Conservation (phyloP, 2,888 invertebrate species). For the Sinhomidia bicolor region DNA sequence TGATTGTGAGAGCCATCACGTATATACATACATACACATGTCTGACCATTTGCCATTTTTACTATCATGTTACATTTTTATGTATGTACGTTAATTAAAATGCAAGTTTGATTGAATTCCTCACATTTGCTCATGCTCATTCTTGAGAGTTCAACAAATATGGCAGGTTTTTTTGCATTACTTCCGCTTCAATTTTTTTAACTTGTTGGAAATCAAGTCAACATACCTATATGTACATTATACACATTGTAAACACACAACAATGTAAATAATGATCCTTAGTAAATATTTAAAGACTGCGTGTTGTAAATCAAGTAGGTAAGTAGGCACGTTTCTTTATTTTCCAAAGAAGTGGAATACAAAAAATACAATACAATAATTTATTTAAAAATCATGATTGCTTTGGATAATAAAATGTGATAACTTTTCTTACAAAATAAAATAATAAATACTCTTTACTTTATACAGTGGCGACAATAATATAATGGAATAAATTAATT, state of each 20-base stretch:
- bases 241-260: neutral
- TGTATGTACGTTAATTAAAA: conserved; percentile 17
- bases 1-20: neutral
- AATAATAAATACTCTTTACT: neutral
- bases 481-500: neutral
- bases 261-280: no score
- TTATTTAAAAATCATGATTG: conserved; percentile 1
- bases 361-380: conserved; percentile 9
- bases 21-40: neutral
- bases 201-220: neutral
- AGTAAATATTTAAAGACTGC: no score
- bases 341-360: conserved; percentile 62
- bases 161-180: neutral
- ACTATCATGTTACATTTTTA: neutral
- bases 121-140: neutral
- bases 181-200: conserved; percentile 13
- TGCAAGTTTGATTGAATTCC: neutral
- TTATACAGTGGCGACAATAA: neutral
- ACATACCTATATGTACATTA: neutral
- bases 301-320: conserved; percentile 11
- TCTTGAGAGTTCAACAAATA: neutral
- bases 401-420: neutral
- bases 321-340: conserved; percentile 33
- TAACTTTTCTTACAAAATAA: neutral
- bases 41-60: neutral